Evolutionary conservation across 2,797 vertebrate species (phyloP).

Genomic region (Leptatherina wallacei): DNA sequence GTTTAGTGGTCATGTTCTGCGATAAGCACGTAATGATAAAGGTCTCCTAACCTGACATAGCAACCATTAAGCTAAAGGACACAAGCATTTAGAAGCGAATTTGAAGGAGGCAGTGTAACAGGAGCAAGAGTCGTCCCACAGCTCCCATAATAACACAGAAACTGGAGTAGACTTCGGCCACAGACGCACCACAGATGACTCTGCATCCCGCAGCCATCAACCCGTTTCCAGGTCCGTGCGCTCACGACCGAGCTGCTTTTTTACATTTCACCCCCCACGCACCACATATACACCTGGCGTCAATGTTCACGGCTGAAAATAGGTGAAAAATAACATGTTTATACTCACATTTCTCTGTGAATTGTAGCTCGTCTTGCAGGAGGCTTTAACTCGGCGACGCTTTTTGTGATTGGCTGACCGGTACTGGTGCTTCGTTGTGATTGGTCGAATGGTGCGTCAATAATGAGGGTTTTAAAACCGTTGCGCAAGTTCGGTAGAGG

Average conservation of each 20-base stretch:
- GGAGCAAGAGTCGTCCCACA: slow-evolving; percentile 3
- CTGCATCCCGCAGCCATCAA: slow-evolving; percentile 52
- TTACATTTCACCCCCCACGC: background rate
- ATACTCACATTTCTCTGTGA: slow-evolving; percentile 64
- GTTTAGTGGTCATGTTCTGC: background rate
- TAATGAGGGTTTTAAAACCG: background rate
- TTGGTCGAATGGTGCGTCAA: slow-evolving; percentile 55
- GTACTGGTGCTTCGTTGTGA: slow-evolving; percentile 22
- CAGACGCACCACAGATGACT: slow-evolving; percentile 63
- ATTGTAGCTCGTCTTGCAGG: slow-evolving; percentile 28
- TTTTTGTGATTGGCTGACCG: slow-evolving; percentile 48
- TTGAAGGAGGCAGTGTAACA: background rate
- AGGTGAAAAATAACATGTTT: slow-evolving; percentile 30
- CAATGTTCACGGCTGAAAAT: rapidly evolving
- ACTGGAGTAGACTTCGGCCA: slow-evolving; percentile 7
- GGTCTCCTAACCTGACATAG: background rate
- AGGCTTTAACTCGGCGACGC: background rate
- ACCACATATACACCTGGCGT: background rate
- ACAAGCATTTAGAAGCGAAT: background rate
- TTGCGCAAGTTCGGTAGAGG: slow-evolving; percentile 64
- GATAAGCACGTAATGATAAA: background rate
- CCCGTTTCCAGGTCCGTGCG: background rate
- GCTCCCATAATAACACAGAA: slow-evolving; percentile 32
- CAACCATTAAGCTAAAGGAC: background rate
- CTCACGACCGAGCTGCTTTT: background rate